These are phyloP conservation scores for Nibea coibor DNA, from an alignment of 2,113 vertebrate species.

Conservation along the genomic window DNA sequence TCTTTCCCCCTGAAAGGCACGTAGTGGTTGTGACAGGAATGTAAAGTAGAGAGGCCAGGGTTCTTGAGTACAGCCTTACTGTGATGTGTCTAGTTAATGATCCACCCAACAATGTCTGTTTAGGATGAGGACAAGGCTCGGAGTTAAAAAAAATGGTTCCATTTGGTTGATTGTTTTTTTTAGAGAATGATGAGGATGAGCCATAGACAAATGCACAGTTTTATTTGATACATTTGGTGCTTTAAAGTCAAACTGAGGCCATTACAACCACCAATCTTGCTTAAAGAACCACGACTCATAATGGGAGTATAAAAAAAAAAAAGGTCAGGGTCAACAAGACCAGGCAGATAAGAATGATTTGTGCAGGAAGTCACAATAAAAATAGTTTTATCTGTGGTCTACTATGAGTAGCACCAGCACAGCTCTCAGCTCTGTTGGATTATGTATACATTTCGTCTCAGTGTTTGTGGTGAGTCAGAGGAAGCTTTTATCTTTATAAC, in stretches of 20 bases:
- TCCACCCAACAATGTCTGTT: slow-evolving; percentile 53
- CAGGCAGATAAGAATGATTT: slow-evolving; percentile 24
- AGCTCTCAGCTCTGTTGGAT: slow-evolving; percentile 13
- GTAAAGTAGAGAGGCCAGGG: slow-evolving; percentile 69
- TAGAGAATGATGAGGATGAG: slow-evolving; percentile 10
- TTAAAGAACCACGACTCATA: slow-evolving; percentile 27
- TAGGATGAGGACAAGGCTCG: slow-evolving; percentile 22
- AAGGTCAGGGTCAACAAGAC: slow-evolving; percentile 40
- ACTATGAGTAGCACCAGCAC: not conserved
- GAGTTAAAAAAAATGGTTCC: slow-evolving; percentile 5
- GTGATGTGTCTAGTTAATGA: slow-evolving; percentile 79
- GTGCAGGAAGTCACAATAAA: slow-evolving; percentile 25
- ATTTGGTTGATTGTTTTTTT: slow-evolving; percentile 12
- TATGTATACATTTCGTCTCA: slow-evolving; percentile 33
- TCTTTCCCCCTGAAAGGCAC: slow-evolving; percentile 76
- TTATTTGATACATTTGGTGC: not conserved
- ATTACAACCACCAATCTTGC: not conserved
- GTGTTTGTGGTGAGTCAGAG: slow-evolving; percentile 45
- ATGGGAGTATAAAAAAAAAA: not conserved
- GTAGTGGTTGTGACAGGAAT: slow-evolving; percentile 85
- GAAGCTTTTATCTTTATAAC: slow-evolving; percentile 53
- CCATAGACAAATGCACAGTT: not conserved
- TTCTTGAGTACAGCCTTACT: slow-evolving; percentile 45
- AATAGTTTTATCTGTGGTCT: not conserved
- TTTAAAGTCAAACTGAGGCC: not conserved